Conservation (phyloP, 2,888 invertebrate species). For the Acrobasis suavella region DNA sequence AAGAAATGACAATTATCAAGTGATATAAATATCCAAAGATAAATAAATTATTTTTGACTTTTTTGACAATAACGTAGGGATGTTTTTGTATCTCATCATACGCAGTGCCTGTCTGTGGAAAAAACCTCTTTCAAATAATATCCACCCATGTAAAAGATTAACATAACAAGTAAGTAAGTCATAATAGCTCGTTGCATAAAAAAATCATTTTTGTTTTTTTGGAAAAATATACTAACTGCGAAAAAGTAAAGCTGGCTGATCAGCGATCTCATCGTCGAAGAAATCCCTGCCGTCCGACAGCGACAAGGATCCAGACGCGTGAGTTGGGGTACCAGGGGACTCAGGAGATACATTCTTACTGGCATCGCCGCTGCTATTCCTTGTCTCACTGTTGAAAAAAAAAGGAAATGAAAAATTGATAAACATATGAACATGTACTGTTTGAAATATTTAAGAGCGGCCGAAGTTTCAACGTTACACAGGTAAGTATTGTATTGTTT, state of each 20-base stretch:
- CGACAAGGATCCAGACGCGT: constrained; percentile 89
- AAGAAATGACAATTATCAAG: too few species aligned
- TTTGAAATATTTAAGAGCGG: neutral
- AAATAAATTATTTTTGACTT: too few species aligned
- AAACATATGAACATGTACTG: neutral
- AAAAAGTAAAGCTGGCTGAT: constrained; percentile 92
- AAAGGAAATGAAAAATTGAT: neutral
- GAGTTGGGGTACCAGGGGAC: constrained; percentile 90
- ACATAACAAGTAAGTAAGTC: too few species aligned
- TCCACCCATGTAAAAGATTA: neutral
- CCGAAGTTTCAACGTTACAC: too few species aligned
- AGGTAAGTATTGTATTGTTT: too few species aligned
- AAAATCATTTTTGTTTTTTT: too few species aligned
- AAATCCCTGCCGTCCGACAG: constrained; percentile 92
- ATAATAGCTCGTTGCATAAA: too few species aligned
- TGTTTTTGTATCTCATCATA: too few species aligned
- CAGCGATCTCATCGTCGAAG: constrained; percentile 95
- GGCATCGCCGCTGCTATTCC: constrained; percentile 47
- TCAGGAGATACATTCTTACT: constrained; percentile 77
- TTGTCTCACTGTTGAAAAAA: constrained; percentile 36
- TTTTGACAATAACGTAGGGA: too few species aligned
- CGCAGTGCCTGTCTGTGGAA: too few species aligned
- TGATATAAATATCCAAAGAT: too few species aligned
- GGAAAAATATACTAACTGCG: constrained; percentile 85
- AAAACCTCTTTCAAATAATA: too few species aligned